A percentile compares a stretch with the other conserved stretches of the same genome.
These are phyloP conservation scores for Nycticryphes semicollaris DNA, from an alignment of 2,113 vertebrate genomes.

Conservation along the genomic window DNA sequence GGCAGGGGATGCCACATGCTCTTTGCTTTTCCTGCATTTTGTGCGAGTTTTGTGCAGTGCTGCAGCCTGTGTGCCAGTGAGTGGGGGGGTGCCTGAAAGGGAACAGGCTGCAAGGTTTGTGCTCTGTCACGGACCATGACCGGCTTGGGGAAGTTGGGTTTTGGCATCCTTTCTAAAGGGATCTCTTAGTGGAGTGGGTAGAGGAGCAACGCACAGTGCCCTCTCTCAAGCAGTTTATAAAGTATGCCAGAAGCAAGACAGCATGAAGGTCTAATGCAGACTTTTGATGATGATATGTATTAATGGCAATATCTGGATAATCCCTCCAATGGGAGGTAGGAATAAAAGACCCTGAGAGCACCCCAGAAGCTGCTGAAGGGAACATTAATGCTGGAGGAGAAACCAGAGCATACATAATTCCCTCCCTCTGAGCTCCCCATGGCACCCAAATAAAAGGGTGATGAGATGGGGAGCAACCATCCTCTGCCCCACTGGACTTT, in stretches of 20 bases:
- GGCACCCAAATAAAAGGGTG: not conserved
- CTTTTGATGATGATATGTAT: not conserved
- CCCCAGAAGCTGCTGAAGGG: not conserved
- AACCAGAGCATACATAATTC: not conserved
- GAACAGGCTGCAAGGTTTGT: not conserved
- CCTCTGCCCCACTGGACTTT: not conserved
- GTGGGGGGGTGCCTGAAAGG: accelerated
- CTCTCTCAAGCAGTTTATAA: not conserved
- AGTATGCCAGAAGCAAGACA: not conserved
- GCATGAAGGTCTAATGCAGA: not conserved
- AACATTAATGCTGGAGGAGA: not conserved
- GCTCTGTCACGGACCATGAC: not conserved
- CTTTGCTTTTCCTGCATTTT: not conserved
- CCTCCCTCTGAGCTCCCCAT: not conserved
- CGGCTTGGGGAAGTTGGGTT: not conserved
- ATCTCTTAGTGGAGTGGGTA: not conserved
- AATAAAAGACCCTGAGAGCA: not conserved
- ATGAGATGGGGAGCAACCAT: not conserved
- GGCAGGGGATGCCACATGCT: not conserved
- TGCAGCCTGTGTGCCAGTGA: not conserved
- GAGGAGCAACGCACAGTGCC: not conserved
- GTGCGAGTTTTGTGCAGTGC: not conserved
- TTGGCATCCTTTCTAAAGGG: not conserved
- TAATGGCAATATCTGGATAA: not conserved
- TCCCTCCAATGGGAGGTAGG: not conserved